These are phyloP conservation scores for Amaurobius ferox DNA, from an alignment of 2,888 invertebrate genomes.

Conservation along the genomic window DNA sequence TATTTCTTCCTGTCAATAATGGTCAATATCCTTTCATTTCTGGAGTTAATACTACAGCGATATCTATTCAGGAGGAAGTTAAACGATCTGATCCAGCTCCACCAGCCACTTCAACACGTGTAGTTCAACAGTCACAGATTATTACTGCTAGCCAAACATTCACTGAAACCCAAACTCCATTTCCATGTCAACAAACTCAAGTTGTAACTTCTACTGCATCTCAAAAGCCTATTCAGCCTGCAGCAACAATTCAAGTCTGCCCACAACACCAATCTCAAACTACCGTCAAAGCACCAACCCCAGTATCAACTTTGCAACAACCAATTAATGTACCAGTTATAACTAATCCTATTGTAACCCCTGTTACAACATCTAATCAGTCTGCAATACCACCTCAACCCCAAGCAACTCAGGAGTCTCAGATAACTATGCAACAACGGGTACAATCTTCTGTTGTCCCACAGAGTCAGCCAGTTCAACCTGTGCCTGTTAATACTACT, in stretches of 20 bases:
- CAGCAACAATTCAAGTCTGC: slow-evolving; percentile 12
- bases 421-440: slow-evolving; percentile 37
- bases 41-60: slow-evolving; percentile 49
- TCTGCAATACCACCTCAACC: slow-evolving; percentile 29
- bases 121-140: slow-evolving; percentile 25
- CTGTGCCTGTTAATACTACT: slow-evolving; percentile 17
- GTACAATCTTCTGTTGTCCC: slow-evolving; percentile 5
- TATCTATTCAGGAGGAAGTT: slow-evolving; percentile 36
- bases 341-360: not conserved
- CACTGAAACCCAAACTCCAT: slow-evolving; percentile 21
- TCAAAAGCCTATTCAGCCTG: slow-evolving; percentile 20
- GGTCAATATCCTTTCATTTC: slow-evolving; percentile 62
- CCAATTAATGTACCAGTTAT: slow-evolving; percentile 11
- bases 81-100: slow-evolving; percentile 42
- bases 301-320: slow-evolving; percentile 15
- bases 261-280: slow-evolving; percentile 34
- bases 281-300: slow-evolving; percentile 13
- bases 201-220: slow-evolving; percentile 4
- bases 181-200: slow-evolving; percentile 25
- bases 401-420: slow-evolving; percentile 48
- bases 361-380: slow-evolving; percentile 19
- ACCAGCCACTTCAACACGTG: not conserved
- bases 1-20: slow-evolving; percentile 69
- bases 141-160: slow-evolving; percentile 9
- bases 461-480: slow-evolving; percentile 44